These are phyloP conservation scores for Gallinago undulata DNA, from an alignment of 2,113 vertebrate species.

Conservation along the genomic window DNA sequence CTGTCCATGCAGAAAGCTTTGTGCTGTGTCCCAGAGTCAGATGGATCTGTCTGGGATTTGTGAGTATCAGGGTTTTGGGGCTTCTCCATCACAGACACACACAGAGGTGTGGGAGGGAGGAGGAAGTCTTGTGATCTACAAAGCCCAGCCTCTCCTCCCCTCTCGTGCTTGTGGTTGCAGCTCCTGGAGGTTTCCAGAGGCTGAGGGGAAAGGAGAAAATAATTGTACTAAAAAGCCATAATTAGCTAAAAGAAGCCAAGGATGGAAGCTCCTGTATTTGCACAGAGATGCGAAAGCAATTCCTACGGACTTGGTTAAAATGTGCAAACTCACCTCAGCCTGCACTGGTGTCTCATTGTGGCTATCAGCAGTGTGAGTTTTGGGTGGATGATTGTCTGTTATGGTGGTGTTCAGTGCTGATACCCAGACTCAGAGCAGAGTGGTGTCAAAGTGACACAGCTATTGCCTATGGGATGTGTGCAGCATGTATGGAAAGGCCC, in stretches of 20 bases:
- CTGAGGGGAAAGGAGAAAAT: neutral
- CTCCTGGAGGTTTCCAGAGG: neutral
- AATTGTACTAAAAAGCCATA: neutral
- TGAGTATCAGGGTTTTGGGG: neutral
- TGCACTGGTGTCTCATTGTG: neutral
- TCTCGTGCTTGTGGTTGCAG: neutral
- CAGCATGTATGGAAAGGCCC: neutral
- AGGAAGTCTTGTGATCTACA: neutral
- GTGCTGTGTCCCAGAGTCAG: neutral
- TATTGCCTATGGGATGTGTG: neutral
- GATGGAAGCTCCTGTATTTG: neutral
- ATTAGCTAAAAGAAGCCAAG: neutral
- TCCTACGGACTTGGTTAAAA: neutral
- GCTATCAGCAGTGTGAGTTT: neutral
- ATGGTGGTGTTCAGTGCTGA: neutral
- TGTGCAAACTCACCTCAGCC: neutral
- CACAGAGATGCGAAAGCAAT: neutral
- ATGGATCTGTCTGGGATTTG: neutral
- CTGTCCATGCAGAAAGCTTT: neutral
- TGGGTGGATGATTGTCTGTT: rapidly evolving
- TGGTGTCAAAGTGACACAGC: rapidly evolving
- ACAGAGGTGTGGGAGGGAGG: neutral
- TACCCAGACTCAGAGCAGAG: neutral
- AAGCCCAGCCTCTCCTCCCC: neutral
- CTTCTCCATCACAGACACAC: neutral